Base-by-base conservation (phyloP, 2,113 vertebrate species). In the Atherinomorus stipes region DNA sequence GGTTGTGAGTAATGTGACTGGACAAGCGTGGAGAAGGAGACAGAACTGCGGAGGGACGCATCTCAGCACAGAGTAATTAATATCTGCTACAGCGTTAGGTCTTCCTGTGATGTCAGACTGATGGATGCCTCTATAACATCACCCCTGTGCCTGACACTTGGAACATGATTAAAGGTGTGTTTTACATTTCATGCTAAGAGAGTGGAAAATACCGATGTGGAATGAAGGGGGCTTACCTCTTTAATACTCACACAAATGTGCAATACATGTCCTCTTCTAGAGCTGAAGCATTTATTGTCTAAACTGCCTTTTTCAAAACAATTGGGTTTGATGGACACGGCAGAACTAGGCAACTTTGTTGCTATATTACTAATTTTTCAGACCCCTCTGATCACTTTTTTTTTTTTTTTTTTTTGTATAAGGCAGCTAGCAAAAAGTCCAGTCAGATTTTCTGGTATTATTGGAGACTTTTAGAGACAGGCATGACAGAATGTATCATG, bases 21-120 rank as follows among this genome's bases (percentile, higher is more conserved):
- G 90, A 90, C 87, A 90, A 84, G 90, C 85, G 73, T 92, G 85
- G 87, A 89, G 79, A 83, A 80, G 71, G 76, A 85, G 87, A 82
- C 79, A 74, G 78, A 75, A 67, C 80, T 84, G 83, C 75, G 76
- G 51, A 85, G 83, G 81, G 81, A 87, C 67, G 59, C 84, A 76
- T 78, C 85, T 82, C 61, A 53, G 78, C 85, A 78, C 70, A 18
- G 72, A 65, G 86, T 90, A 93, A 93, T 93, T 93, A 93, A 93
- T 91, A 92, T 88, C 87, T 89, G 83, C 84, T 76, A 59, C 84
- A 74, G 79, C 28, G 18, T 38, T 50, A 47, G 79, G 81, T 80
- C 57, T 22, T 74, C 44, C 72, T 64, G 73, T 40, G 47, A 72
- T 79, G 90, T 82, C 81, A 88, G 76, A 83, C 77, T 87, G 90